Conservation (phyloP, 2,113 vertebrate genomes). For the Octodon degus region DNA sequence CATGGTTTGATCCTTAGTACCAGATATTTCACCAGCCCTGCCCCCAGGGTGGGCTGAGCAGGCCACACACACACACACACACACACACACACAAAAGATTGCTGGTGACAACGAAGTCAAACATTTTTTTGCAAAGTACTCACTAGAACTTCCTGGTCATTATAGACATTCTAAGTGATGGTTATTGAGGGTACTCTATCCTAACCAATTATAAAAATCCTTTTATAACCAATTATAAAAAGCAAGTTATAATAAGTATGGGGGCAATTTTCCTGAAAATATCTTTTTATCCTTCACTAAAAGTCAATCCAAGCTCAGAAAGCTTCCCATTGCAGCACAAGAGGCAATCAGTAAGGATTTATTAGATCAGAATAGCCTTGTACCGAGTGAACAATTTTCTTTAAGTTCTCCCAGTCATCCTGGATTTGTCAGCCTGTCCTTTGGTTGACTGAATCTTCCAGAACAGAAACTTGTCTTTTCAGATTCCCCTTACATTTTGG, state of each 20-base stretch:
- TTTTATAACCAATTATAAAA: not conserved
- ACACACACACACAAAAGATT: not conserved
- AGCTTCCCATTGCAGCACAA: not conserved
- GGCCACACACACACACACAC: no score
- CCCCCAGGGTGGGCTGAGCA: no score
- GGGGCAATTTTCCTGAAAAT: not conserved
- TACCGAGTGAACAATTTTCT: not conserved
- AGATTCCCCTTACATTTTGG: slow-evolving; percentile 30
- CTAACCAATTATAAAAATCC: not conserved
- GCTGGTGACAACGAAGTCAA: not conserved
- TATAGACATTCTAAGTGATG: not conserved
- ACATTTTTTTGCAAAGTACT: not conserved
- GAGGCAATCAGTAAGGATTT: not conserved
- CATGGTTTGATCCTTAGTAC: no score
- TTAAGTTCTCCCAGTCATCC: not conserved
- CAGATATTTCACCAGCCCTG: no score
- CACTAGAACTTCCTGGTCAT: not conserved
- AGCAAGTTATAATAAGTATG: not conserved
- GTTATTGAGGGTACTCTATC: not conserved
- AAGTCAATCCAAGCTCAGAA: not conserved
- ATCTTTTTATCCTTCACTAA: not conserved
- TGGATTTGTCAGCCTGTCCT: slow-evolving; percentile 43
- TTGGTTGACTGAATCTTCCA: slow-evolving; percentile 53
- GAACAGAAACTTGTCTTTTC: slow-evolving; percentile 57
- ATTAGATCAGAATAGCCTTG: slow-evolving; percentile 44